Percentiles rank a stretch among this genome's conserved stretches.
Evolutionary conservation across 2,888 invertebrate genomes (phyloP).

Genomic region (Mythimna loreyi): DNA sequence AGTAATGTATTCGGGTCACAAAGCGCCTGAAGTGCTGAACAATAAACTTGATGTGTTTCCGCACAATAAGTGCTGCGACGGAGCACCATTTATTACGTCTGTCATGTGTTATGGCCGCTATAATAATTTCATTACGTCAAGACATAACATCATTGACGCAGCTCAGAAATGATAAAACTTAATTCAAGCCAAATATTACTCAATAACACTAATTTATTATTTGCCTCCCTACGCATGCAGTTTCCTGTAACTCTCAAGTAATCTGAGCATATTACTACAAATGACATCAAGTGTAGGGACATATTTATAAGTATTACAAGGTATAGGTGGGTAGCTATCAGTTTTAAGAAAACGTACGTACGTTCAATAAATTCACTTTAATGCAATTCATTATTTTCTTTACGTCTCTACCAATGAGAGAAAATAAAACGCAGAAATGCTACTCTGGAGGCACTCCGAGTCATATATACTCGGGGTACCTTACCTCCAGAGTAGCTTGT

Average conservation of each 20-base stretch:
- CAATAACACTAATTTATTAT: constrained; percentile 1
- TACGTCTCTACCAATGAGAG: background rate
- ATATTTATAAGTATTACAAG: background rate
- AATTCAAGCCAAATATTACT: constrained; percentile 29
- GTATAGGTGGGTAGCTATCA: background rate
- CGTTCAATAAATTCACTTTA: background rate
- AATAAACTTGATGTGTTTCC: constrained; percentile 54
- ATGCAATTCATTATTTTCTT: too few species aligned
- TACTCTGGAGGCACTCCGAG: too few species aligned
- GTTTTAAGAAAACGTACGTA: background rate
- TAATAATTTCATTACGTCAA: constrained; percentile 58
- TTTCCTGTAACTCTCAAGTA: background rate
- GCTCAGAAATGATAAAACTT: constrained; percentile 15
- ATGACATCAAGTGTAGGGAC: background rate
- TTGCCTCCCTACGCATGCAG: background rate
- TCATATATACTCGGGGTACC: background rate
- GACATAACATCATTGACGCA: constrained; percentile 42
- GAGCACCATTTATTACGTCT: constrained; percentile 50
- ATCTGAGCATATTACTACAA: background rate
- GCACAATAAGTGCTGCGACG: constrained; percentile 45
- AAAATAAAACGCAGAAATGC: background rate
- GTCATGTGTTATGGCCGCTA: constrained; percentile 45
- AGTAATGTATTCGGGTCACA: constrained; percentile 59
- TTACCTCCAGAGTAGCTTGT: background rate
- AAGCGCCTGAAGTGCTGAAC: constrained; percentile 53